Evolutionary conservation across 2,113 vertebrate genomes (phyloP).

Genomic region (Gopherus flavomarginatus): DNA sequence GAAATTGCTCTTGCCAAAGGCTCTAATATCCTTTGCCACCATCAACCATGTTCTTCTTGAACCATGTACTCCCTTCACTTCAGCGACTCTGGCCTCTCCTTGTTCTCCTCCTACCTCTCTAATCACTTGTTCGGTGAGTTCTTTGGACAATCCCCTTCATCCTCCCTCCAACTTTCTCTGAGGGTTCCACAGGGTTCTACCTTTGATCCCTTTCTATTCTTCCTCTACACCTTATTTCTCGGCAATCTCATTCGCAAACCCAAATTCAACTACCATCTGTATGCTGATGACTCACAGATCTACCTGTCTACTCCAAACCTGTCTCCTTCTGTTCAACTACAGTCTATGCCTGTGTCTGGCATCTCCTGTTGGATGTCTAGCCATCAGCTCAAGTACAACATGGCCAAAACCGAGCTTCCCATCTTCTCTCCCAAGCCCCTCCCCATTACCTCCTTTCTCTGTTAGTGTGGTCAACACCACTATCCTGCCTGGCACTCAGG

Average conservation of each 20-base stretch:
- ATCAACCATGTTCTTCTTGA: background rate
- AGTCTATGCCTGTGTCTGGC: background rate
- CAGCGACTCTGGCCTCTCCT: background rate
- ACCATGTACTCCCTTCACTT: background rate
- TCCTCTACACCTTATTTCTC: background rate
- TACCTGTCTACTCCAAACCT: background rate
- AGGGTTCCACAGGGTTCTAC: background rate
- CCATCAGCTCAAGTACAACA: background rate
- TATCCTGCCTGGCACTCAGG: background rate
- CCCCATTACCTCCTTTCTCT: background rate
- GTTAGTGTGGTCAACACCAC: background rate
- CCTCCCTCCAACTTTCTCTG: background rate
- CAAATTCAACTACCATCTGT: background rate
- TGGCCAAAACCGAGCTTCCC: background rate
- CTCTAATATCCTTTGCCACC: background rate
- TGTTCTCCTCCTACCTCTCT: background rate
- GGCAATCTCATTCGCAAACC: background rate
- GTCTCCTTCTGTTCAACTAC: background rate
- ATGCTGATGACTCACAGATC: background rate
- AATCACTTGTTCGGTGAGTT: background rate
- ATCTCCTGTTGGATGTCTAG: too few relatives aligned
- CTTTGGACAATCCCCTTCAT: background rate
- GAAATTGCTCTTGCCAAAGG: background rate
- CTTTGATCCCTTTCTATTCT: background rate
- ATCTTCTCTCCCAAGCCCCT: background rate